Base-by-base conservation (phyloP, 2,113 vertebrate species). In the Oxyruncus cristatus region DNA sequence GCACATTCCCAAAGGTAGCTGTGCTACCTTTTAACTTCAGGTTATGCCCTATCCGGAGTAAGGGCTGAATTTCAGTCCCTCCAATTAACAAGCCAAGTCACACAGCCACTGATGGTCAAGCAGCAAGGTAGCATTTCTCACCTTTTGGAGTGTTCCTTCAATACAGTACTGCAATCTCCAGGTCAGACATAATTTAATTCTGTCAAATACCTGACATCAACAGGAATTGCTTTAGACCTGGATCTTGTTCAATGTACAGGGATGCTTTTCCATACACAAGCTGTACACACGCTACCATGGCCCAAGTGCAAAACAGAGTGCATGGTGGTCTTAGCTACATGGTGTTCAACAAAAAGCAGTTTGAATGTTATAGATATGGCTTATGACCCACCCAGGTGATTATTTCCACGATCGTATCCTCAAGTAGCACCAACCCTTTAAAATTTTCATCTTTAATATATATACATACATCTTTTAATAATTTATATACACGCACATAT, bases 291-390 rank as follows among this genome's bases (percentile, higher is more conserved):
- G 3, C 50, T 42, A 7, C 52, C 27, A 6, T 4, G 33, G 70
- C 42, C 30, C 10, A 39, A 46, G 24, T 33, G 47, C 67, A 85
- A 84, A 92, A 91, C 41, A 63, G 72, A 89, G 72, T n/a, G 66
- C 14, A 37, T 2, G 1, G 74, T 58, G 46, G 56, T 21, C 63
- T 86, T 44, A 81, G 76, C 22, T 78, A 47, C 42, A n/a, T 33
- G 37, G 33, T 33, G 71, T 41, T 74, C 85, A 78, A 93, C 83
- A 93, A 85, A 94, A 94, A 84, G 61, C 92, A 80, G 53, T 18
- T 65, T 47, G n/a, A 68, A 33, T 74, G 91, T 59, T 20, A 80
- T 59, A 94, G 83, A 46, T 52, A 75, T 18, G 84, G 66, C 89
- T 91, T 67, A 63, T 83, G 82, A 95, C 46, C 24, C 74, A 39